Percentiles rank a stretch among this genome's conserved stretches.
phyloP scores from a whole-genome alignment of 2,797 vertebrate species.

The Rhinoraja longicauda region DNA sequence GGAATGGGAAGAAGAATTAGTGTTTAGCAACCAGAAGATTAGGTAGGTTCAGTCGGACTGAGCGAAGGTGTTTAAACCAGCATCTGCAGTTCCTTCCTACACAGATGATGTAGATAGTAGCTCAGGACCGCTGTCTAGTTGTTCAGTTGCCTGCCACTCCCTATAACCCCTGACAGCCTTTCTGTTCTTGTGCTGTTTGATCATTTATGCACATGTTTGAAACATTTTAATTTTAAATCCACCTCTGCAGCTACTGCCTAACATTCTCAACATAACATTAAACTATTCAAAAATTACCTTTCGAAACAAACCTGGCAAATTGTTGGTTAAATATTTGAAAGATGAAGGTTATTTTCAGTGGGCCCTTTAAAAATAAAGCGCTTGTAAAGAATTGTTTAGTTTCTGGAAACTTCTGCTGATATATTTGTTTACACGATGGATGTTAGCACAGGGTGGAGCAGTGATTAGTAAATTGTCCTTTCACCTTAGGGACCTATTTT shows the following conservation, averaged over 20 bases:
- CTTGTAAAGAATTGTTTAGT: not conserved
- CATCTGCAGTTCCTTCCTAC: too few species aligned
- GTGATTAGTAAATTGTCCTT: slow-evolving; percentile 5
- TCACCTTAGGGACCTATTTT: slow-evolving; percentile 8
- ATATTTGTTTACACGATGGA: slow-evolving; percentile 9
- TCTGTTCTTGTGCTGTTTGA: not conserved
- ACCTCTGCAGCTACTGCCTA: not conserved
- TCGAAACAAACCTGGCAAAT: not conserved
- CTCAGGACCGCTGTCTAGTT: too few species aligned
- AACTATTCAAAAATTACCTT: not conserved
- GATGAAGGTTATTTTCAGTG: not conserved
- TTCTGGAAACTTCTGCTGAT: not conserved
- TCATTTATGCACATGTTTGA: not conserved
- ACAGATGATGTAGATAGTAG: too few species aligned
- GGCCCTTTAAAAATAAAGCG: not conserved
- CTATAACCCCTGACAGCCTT: too few species aligned
- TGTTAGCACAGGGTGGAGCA: not conserved
- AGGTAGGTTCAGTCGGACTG: too few species aligned
- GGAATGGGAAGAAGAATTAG: too few species aligned
- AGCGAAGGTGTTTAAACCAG: too few species aligned
- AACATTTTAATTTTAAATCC: not conserved
- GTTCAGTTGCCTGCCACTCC: too few species aligned
- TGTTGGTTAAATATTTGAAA: not conserved
- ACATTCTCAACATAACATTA: not conserved
- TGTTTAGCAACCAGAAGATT: too few species aligned